Percentiles rank a stretch among this genome's conserved stretches.
Evolutionary conservation across 2,113 vertebrate genomes (phyloP).

Genomic region (Brachypteracias leptosomus): DNA sequence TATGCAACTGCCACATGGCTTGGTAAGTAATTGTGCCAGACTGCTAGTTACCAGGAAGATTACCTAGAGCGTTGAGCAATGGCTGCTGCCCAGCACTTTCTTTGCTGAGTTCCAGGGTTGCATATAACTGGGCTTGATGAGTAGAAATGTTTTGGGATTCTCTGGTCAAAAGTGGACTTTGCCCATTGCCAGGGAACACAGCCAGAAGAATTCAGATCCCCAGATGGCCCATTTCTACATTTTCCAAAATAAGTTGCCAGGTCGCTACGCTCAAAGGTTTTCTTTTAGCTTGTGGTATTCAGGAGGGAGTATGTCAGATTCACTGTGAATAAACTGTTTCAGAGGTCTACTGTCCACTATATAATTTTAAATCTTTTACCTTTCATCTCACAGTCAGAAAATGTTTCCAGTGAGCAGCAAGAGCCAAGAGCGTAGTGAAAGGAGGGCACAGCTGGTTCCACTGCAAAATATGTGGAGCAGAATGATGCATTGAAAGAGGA

Average conservation of each 20-base stretch:
- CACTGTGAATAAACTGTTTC: conserved; percentile 4
- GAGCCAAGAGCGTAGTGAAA: neutral
- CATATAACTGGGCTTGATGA: neutral
- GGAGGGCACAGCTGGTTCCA: neutral
- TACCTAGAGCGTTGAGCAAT: neutral
- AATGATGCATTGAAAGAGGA: neutral
- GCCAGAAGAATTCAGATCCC: neutral
- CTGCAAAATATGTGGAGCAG: neutral
- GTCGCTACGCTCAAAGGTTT: neutral
- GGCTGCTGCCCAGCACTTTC: neutral
- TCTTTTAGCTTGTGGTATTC: neutral
- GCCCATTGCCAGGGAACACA: neutral
- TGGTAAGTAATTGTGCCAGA: neutral
- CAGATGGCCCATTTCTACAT: neutral
- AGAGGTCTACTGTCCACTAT: conserved; percentile 3
- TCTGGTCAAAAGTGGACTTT: neutral
- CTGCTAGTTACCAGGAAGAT: neutral
- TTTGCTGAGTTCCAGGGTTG: neutral
- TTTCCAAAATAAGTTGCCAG: neutral
- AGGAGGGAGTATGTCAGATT: neutral
- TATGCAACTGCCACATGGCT: neutral
- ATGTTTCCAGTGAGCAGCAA: neutral
- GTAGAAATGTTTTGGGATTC: neutral
- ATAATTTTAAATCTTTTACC: conserved; percentile 11
- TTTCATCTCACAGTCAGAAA: conserved; percentile 45